Base-by-base conservation (phyloP, 2,888 invertebrate species). In the Brachyptera risi region DNA sequence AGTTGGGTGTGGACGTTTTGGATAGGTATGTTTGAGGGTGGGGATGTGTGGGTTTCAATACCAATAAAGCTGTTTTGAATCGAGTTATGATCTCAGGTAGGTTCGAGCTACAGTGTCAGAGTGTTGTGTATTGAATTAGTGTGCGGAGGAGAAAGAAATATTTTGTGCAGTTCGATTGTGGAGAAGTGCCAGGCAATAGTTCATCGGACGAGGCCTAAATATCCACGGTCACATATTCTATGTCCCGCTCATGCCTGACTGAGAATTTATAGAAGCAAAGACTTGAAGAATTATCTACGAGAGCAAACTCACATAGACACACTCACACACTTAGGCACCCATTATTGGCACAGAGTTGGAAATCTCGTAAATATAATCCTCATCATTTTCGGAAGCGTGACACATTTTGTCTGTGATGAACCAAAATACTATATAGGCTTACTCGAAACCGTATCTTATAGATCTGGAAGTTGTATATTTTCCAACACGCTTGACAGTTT, bases 321-420 rank as follows among this genome's bases (percentile, higher is more conserved):
- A n/a, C n/a, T n/a, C n/a, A n/a, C n/a, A n/a, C n/a, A n/a, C n/a
- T n/a, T n/a, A n/a, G n/a, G n/a, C 26, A 27, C 27, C 24, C 50
- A 51, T 26, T 51, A 51, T 51, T 51, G 50, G 50, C 50, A 51
- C 50, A 13, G 50, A 51, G 27, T 51, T 51, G 50, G 50, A 51
- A 51, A 51, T 27, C 50, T 51, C 50, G 50, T 51, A 51, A 51
- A 51, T 51, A 51, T 51, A 51, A 51, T 51, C 50, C 50, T 26
- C 50, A 26, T n/a, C n/a, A n/a, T n/a, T 51, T 51, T 51, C 50
- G 27, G 27, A 51, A 23, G 50, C 26, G 26, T 51, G 50, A 51
- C 50, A 51, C 50, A 51, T 51, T 51, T 51, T 26, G 50, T 51
- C 50, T 51, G 50, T 17, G 26, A 26, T 27, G 50, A 51, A 27